Percentiles rank a stretch among this genome's conserved stretches.
phyloP scores from a whole-genome alignment of 2,113 vertebrate genomes.

The Urocolius indicus region DNA sequence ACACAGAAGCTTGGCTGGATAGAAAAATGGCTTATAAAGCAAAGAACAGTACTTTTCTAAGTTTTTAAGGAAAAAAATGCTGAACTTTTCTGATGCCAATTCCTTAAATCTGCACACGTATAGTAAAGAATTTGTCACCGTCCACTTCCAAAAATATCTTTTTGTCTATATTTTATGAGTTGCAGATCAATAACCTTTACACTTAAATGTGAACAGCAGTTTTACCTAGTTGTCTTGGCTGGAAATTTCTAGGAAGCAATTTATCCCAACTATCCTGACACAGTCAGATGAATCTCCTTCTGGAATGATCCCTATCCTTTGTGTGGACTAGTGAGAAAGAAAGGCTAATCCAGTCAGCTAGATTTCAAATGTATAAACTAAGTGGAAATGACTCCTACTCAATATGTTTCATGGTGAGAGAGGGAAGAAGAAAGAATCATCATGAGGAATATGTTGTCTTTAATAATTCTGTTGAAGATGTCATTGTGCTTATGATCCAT shows the following conservation, averaged over 20 bases:
- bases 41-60: not conserved
- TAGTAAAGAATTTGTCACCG: not conserved
- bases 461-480: not conserved
- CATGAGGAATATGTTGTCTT: not conserved
- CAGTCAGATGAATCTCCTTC: not conserved
- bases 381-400: not conserved
- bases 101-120: not conserved
- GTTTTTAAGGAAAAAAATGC: not conserved
- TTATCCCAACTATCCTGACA: not conserved
- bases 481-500: not conserved
- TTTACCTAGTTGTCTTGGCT: not conserved
- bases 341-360: not conserved
- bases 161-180: not conserved
- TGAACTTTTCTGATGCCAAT: not conserved
- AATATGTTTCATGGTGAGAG: not conserved
- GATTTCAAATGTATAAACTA: not conserved
- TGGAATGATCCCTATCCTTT: not conserved
- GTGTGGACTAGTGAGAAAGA: not conserved
- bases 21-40: not conserved
- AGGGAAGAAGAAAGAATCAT: constrained; percentile 24
- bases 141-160: not conserved
- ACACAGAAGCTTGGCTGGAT: not conserved
- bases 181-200: not conserved
- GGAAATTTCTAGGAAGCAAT: not conserved
- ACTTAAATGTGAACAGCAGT: not conserved